Conservation (phyloP, 2,113 vertebrate genomes). For the Oryzias javanicus region DNA sequence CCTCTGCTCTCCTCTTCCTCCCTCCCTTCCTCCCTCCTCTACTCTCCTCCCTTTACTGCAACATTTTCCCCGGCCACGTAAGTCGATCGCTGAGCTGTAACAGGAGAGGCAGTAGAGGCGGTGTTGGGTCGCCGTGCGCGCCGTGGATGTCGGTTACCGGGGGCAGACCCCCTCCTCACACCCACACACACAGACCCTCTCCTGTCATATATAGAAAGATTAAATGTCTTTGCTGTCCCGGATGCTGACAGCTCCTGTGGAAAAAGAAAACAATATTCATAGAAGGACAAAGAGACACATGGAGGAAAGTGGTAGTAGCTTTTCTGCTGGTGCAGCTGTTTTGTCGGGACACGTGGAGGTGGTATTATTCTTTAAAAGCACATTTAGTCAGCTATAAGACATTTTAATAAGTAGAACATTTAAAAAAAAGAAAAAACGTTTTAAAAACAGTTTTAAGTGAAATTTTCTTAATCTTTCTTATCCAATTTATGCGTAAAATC, state of each 20-base stretch:
- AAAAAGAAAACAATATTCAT: constrained; percentile 65
- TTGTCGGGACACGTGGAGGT: constrained; percentile 27
- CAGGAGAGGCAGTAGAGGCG: constrained; percentile 74
- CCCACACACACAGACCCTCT: constrained; percentile 4
- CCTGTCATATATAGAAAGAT: constrained; percentile 65
- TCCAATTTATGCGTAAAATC: too few relatives aligned
- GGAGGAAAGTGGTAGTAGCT: constrained; percentile 29
- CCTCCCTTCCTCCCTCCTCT: constrained; percentile 54
- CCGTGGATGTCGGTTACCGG: constrained; percentile 41
- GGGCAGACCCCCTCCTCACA: constrained; percentile 42
- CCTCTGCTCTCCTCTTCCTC: constrained; percentile 38
- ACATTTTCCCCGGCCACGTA: constrained; percentile 72
- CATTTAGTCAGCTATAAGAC: background rate
- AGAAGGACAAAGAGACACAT: constrained; percentile 48
- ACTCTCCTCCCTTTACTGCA: constrained; percentile 74
- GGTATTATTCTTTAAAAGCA: too few relatives aligned
- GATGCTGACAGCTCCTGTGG: constrained; percentile 63
- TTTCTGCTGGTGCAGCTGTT: constrained; percentile 69
- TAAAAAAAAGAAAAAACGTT: background rate
- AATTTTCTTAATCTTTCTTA: too few relatives aligned
- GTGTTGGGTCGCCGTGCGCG: constrained; percentile 58
- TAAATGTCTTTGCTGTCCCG: constrained; percentile 65
- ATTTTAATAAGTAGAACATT: background rate
- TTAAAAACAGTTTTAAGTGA: too few relatives aligned
- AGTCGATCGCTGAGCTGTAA: constrained; percentile 89